Conservation (phyloP, 1,140 invertebrate genomes). For the Andricus grossulariae region DNA sequence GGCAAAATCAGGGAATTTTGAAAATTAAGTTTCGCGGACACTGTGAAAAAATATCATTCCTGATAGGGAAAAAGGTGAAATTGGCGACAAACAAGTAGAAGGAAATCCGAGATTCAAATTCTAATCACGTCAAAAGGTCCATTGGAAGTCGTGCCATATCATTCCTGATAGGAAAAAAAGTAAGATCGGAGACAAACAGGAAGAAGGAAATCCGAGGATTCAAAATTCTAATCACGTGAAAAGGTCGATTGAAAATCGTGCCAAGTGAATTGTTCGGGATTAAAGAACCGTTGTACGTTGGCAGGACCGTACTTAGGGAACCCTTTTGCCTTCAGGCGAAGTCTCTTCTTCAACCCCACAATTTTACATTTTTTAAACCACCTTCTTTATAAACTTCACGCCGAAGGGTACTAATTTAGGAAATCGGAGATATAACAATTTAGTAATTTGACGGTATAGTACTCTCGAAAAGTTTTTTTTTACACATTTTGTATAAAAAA, state of each 20-base stretch:
- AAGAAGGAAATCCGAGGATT: slow-evolving; percentile 22
- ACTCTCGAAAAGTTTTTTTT: background rate
- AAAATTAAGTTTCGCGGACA: no score
- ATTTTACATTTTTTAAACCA: slow-evolving; percentile 18
- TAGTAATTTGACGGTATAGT: background rate
- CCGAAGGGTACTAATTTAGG: slow-evolving; percentile 1
- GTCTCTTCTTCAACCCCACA: slow-evolving; percentile 2
- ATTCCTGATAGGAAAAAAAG: slow-evolving; percentile 29
- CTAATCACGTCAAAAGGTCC: slow-evolving; percentile 49
- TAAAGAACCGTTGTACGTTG: slow-evolving; percentile 29
- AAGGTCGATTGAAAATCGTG: slow-evolving; percentile 37
- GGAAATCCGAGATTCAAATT: slow-evolving; percentile 37
- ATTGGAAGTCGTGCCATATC: slow-evolving; percentile 32
- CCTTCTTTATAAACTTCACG: background rate
- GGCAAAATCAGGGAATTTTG: no score
- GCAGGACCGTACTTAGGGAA: slow-evolving; percentile 27
- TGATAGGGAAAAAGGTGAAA: slow-evolving; percentile 43
- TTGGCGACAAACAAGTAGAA: slow-evolving; percentile 37
- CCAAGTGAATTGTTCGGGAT: slow-evolving; percentile 13
- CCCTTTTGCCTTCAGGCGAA: slow-evolving; percentile 5
- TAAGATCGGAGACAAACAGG: slow-evolving; percentile 47
- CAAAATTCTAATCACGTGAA: slow-evolving; percentile 53
- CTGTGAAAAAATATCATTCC: no score
- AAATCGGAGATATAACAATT: slow-evolving; percentile 19
- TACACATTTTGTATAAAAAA: no score